Evolutionary conservation across 2,797 vertebrate species (phyloP).

Genomic region (Enteromius trimaculatus): DNA sequence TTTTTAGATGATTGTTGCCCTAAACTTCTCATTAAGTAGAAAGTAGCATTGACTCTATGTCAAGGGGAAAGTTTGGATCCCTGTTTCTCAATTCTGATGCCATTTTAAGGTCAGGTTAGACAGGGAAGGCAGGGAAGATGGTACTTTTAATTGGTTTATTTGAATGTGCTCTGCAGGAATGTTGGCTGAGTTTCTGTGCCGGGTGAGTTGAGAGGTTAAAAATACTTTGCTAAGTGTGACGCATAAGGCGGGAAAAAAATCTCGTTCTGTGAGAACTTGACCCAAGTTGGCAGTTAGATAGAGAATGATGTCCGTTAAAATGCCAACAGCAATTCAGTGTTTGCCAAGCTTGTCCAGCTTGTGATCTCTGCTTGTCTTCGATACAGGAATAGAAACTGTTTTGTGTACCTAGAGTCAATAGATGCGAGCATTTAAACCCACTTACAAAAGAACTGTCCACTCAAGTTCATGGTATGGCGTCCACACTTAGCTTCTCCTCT

Average conservation of each 20-base stretch:
- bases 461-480: not conserved
- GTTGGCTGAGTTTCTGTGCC: conserved; percentile 12
- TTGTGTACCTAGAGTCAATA: not conserved
- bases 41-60: conserved; percentile 33
- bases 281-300: conserved; percentile 10
- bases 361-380: conserved; percentile 4
- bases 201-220: conserved; percentile 42
- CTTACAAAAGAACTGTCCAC: conserved; percentile 1
- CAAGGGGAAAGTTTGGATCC: conserved; percentile 34
- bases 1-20: conserved; percentile 45
- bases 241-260: not conserved
- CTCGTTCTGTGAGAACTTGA: conserved; percentile 24
- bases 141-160: conserved; percentile 61
- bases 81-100: conserved; percentile 24
- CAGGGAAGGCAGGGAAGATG: conserved; percentile 38
- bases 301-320: conserved; percentile 23
- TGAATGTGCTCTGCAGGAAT: conserved; percentile 60
- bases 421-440: not conserved
- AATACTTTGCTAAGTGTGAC: conserved; percentile 18
- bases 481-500: conserved; percentile 41
- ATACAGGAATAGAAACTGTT: not conserved
- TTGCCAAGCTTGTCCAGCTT: conserved; percentile 24
- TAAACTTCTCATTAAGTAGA: conserved; percentile 60
- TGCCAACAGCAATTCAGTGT: not conserved
- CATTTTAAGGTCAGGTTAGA: conserved; percentile 42